Evolutionary conservation across 2,888 invertebrate genomes (phyloP), one percentile per base, ranked within the genome.

Genomic region (Sarcophaga subvicina): DNA sequence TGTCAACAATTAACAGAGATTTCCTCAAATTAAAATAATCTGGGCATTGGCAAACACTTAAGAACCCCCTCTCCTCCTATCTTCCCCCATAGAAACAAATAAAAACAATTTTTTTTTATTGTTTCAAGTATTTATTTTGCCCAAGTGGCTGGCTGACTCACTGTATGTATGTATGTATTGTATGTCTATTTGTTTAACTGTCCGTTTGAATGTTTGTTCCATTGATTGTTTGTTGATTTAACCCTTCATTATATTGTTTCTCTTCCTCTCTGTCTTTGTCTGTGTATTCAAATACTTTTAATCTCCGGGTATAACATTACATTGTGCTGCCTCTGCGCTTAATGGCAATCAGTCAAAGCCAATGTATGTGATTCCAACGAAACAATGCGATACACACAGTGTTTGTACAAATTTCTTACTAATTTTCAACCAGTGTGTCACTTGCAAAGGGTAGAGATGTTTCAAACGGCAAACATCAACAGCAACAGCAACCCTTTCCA

Each of bases 211-310:
- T 78, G 77, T 64, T 82, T 22, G 85, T 66, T 71, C 63, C 77
- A 45, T 77, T 85, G 85, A 25, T 79, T 86, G 72, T 81, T 80
- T 87, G 86, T 82, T 87, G 79, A 84, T 82, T 87, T 84, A 88
- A 88, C 88, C 87, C 87, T 88, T 87, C 79, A 79, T 86, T 85
- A 72, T 83, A 73, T 88, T 88, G 84, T 87, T 86, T 72, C 17
- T 54, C 17, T 54, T 54, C 54, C 17, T 54, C 12, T 14, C 17
- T 12, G 12, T 17, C 17, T 54, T 17, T 54, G 14, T 54, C 88
- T 76, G 72, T 87, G 87, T 88, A 85, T 78, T 73, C 25, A 86
- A 86, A 86, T 69, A 85, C 85, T 83, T 83, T 83, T 88, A 88
- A 88, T 88, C 88, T 86, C 45, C 62, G 60, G 77, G 67, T 84